Percentiles rank a stretch among this genome's conserved stretches.
Conservation (phyloP, 2,888 invertebrate species). For the Chloroclysta siterata region DNA sequence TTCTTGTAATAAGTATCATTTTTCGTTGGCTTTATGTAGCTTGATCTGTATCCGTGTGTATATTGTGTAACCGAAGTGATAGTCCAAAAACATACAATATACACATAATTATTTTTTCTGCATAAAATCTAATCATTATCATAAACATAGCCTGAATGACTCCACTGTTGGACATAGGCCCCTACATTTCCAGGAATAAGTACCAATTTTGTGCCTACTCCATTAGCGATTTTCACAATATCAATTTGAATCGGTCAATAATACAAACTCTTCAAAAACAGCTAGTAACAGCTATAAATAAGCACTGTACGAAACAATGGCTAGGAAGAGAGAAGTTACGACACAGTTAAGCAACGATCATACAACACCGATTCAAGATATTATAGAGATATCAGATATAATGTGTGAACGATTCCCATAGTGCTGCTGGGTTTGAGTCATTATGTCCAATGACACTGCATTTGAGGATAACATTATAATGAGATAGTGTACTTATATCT, state of each 20-base stretch:
- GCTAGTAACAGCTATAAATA: not conserved
- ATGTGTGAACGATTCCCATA: slow-evolving; percentile 44
- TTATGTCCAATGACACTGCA: slow-evolving; percentile 31
- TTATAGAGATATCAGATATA: slow-evolving; percentile 34
- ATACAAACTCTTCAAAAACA: not conserved
- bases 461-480: slow-evolving; percentile 18
- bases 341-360: slow-evolving; percentile 19
- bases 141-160: too few species aligned
- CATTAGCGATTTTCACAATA: too few species aligned
- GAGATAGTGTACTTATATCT: slow-evolving; percentile 9
- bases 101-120: too few species aligned
- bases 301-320: not conserved
- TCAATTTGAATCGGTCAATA: not conserved
- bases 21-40: too few species aligned
- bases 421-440: slow-evolving; percentile 24
- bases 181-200: too few species aligned
- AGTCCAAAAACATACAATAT: too few species aligned
- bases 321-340: slow-evolving; percentile 21
- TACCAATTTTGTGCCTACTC: too few species aligned
- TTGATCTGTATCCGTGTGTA: too few species aligned
- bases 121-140: too few species aligned
- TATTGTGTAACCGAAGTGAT: too few species aligned
- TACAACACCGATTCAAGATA: slow-evolving; percentile 44
- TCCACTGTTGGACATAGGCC: too few species aligned
- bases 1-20: too few species aligned